Conservation (phyloP, 2,888 invertebrate species). For the Phaedon cochleariae region DNA sequence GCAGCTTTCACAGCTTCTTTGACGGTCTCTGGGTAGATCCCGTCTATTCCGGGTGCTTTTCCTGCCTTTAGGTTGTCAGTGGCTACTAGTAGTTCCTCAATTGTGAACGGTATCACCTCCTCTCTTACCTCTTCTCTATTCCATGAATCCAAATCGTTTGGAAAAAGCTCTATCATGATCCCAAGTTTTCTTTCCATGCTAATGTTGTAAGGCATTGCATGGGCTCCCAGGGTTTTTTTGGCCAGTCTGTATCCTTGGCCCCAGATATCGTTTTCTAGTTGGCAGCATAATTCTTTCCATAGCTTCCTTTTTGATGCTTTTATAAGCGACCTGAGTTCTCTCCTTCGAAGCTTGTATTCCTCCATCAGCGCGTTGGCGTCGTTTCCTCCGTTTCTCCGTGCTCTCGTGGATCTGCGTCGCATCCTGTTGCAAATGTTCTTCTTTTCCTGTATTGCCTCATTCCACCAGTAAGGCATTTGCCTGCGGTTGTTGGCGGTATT, state of each 20-base stretch:
- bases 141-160: conserved; percentile 3
- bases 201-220: not conserved
- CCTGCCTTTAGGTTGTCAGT: conserved; percentile 3
- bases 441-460: not conserved
- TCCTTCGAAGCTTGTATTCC: not conserved
- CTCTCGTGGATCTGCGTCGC: not conserved
- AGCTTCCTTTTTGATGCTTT: not conserved
- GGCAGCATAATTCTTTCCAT: not conserved
- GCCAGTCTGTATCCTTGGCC: conserved; percentile 6
- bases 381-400: not conserved
- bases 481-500: not conserved
- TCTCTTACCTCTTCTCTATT: not conserved
- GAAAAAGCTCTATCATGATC: conserved; percentile 8
- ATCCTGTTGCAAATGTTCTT: not conserved
- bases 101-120: not conserved
- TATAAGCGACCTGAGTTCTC: not conserved
- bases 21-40: conserved; percentile 19
- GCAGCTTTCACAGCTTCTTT: not conserved
- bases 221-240: not conserved
- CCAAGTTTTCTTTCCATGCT: not conserved
- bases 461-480: conserved; percentile 12
- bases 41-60: conserved; percentile 25
- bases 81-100: conserved; percentile 18
- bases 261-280: conserved; percentile 2
- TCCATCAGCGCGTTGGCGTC: too few relatives aligned